Evolutionary conservation across 2,888 invertebrate genomes (phyloP).

Genomic region (Pardosa pseudoannulata): DNA sequence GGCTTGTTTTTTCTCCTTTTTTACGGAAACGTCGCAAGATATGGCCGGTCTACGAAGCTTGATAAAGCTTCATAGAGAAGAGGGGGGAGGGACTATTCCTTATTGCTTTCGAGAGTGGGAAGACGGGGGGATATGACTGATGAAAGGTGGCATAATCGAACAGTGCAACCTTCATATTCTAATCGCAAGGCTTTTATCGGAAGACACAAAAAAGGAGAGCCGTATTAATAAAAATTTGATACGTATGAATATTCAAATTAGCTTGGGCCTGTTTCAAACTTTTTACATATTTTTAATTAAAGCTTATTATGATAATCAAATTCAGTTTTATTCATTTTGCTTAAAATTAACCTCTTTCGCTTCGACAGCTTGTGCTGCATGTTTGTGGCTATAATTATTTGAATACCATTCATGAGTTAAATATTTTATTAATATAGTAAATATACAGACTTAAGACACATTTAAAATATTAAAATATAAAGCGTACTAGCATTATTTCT

Average conservation of each 20-base stretch:
- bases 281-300: conserved; percentile 9
- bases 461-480: too few relatives aligned
- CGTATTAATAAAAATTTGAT: neutral
- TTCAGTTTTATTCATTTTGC: neutral
- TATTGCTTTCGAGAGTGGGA: conserved; percentile 6
- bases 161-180: neutral
- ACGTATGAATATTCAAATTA: neutral
- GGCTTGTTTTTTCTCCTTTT: conserved; percentile 3
- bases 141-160: conserved; percentile 5
- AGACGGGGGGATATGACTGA: conserved; percentile 18
- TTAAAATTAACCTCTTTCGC: too few relatives aligned
- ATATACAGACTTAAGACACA: too few relatives aligned
- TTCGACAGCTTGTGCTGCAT: neutral
- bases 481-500: too few relatives aligned
- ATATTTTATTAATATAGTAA: too few relatives aligned
- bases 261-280: neutral
- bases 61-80: conserved; percentile 20
- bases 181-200: neutral
- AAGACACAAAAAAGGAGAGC: neutral
- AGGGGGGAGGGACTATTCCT: neutral
- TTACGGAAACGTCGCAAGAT: conserved; percentile 20
- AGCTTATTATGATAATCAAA: neutral
- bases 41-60: conserved; percentile 11
- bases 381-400: neutral
- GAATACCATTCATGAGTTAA: neutral